Base-by-base conservation (phyloP, 2,797 vertebrate genomes). In the Gadopsis marmoratus region DNA sequence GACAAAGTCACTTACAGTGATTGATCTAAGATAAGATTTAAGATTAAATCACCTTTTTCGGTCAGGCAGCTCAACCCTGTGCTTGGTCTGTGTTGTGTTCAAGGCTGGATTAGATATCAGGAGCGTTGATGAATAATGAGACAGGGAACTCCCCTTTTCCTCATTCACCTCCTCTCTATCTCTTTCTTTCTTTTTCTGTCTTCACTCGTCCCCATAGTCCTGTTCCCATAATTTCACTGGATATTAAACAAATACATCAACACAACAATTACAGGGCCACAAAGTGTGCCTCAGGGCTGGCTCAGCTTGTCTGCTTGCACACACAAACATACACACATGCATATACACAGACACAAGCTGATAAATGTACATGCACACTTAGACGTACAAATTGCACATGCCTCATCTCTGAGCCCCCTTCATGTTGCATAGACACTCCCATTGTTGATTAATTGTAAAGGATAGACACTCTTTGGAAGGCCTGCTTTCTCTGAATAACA, bases 181-280 rank as follows among this genome's bases (percentile, higher is more conserved):
- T 45, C 43, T 29, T 64, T 71, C 19, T 61, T 35, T 29, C 19
- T 61, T n/a, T 35, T 69, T 72, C 61, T 61, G 39, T 41, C 39
- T 35, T 31, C 63, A 29, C 67, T 67, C 69, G 56, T 70, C 74
- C 66, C 69, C 21, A 2, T 59, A 23, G 60, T 86, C 68, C 56
- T 74, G 78, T 84, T 80, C 74, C 79, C 71, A 62, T 86, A 88
- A 88, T 91, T 88, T 84, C 66, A 62, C 82, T 86, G 85, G 84
- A 94, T 94, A 94, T 94, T 93, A 92, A 93, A 93, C 88, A 93
- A 93, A 94, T 94, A 92, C 85, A 93, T 94, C 93, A 95, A 89
- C 87, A 86, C 77, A 87, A 89, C 87, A 92, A 94, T 95, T 92
- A 92, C 74, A 87, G 76, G 66, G 79, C 78, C 71, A 71, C 84